A percentile compares a stretch with the other conserved stretches of the same genome.
Conservation (phyloP, 1,140 invertebrate species). For the Bombus ignitus region DNA sequence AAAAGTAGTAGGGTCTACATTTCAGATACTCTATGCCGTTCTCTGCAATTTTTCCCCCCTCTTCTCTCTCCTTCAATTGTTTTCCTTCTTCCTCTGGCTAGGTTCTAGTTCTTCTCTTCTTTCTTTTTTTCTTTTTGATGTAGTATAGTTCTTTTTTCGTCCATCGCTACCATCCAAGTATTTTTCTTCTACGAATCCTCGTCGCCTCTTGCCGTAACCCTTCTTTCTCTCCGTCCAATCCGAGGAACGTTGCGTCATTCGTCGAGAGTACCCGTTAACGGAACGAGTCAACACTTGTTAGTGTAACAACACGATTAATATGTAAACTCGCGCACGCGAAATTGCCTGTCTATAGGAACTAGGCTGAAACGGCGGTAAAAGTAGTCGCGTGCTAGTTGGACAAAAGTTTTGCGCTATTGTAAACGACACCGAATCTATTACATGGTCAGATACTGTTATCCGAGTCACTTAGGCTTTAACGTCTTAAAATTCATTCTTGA, state of each 20-base stretch:
- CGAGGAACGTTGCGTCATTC: slow-evolving; percentile 21
- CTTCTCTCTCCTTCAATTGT: slow-evolving; percentile 17
- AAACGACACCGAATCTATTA: background rate
- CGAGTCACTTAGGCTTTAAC: no score
- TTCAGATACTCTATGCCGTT: no score
- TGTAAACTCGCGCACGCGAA: slow-evolving; percentile 25
- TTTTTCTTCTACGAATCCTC: background rate
- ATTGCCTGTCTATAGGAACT: slow-evolving; percentile 1
- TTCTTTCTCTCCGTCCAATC: background rate
- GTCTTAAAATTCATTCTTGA: no score
- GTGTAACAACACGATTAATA: slow-evolving; percentile 47
- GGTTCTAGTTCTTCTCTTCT: background rate
- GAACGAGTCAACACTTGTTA: slow-evolving; percentile 27
- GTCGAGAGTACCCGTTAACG: slow-evolving; percentile 13
- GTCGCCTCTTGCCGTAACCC: no score
- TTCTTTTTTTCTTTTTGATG: no score
- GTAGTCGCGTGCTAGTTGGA: background rate
- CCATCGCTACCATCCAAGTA: background rate
- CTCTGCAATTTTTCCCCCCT: no score
- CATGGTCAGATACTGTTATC: no score
- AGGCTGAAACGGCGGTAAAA: background rate
- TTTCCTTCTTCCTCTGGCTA: background rate
- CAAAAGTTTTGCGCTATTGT: background rate
- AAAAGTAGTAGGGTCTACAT: slow-evolving; percentile 54
- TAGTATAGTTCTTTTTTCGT: background rate